Base-by-base conservation (phyloP, 2,888 invertebrate genomes). In the Deilephila elpenor region DNA sequence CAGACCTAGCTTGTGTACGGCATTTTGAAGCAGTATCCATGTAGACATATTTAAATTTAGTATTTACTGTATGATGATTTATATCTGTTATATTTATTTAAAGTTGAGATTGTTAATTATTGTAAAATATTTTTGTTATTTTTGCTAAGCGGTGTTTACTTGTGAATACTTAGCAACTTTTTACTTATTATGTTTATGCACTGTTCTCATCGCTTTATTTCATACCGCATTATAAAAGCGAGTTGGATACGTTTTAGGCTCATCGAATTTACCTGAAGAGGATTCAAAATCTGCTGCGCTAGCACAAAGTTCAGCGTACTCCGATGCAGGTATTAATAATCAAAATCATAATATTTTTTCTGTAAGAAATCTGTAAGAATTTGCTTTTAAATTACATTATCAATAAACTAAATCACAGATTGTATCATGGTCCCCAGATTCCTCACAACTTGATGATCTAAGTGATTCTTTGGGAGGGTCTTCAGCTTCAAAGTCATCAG, bases 201-300 rank as follows among this genome's bases (percentile, higher is more conserved):
- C 8, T 7, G 11, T 25, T 25, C 25, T 25, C 7, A 37, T 37
- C 8, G 8, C 8, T 8, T 1, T 37, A 53, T 19, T 19, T 53
- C 0, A 19, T 19, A 19, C 17, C 4, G 53, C 14, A 53, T 56
- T 1, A 56, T 6, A n/a, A 56, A 56, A 44, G 44, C n/a, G 1
- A 56, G 44, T 19, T 17, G 20, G 17, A 51, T 1, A 7, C 7
- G 25, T 51, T 51, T 67, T 29, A 67, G 67, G 29, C 3, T 51
- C 56, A n/a, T 14, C n/a, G 19, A 5, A n/a, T 56, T 56, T 51
- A 51, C 44, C 67, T 5, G 67, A 67, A 51, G 67, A 67, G 51
- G 67, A 67, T 25, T 67, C 67, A 51, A 67, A 51, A 17, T 67
- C 67, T 51, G 67, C 67, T 5, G 67, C 67, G 25, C 25, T 17